Evolutionary conservation across 2,113 vertebrate genomes (phyloP).

Genomic region (Nothobranchius furzeri): DNA sequence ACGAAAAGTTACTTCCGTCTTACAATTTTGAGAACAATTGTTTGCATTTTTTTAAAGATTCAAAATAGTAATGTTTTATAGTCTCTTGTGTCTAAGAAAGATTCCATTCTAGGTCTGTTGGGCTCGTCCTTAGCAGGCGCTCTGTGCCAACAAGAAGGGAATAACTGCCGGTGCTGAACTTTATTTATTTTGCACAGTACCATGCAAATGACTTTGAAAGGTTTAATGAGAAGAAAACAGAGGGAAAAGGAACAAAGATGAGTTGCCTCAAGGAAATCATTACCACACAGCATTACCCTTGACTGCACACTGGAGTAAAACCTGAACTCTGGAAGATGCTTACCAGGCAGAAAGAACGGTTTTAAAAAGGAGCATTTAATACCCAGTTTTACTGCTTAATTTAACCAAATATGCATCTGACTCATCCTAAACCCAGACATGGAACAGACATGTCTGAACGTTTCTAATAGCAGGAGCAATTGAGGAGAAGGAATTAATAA

Average conservation of each 20-base stretch:
- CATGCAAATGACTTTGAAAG: conserved; percentile 60
- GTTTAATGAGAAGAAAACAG: conserved; percentile 72
- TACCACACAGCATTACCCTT: conserved; percentile 72
- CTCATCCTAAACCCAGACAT: conserved; percentile 30
- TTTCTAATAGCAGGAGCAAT: conserved; percentile 22
- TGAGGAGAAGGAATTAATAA: conserved; percentile 5
- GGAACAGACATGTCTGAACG: conserved; percentile 20
- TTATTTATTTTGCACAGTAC: conserved; percentile 68
- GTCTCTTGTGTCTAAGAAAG: no score
- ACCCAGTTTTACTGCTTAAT: conserved; percentile 36
- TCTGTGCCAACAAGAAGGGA: conserved; percentile 47
- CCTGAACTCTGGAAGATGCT: conserved; percentile 42
- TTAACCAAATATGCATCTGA: conserved; percentile 22
- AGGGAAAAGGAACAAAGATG: conserved; percentile 71
- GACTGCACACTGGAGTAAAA: conserved; percentile 61
- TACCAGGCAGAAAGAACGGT: conserved; percentile 27
- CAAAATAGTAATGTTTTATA: no score
- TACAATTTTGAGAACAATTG: conserved; percentile 26
- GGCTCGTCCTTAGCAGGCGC: not conserved
- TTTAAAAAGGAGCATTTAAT: conserved; percentile 33
- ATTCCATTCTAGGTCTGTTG: no score
- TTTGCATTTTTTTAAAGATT: conserved; percentile 17
- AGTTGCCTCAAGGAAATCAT: conserved; percentile 74
- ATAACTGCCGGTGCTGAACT: conserved; percentile 50
- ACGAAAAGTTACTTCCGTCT: conserved; percentile 2